Evolutionary conservation across 1,140 invertebrate genomes (phyloP).

Genomic region (Theocolax elegans): DNA sequence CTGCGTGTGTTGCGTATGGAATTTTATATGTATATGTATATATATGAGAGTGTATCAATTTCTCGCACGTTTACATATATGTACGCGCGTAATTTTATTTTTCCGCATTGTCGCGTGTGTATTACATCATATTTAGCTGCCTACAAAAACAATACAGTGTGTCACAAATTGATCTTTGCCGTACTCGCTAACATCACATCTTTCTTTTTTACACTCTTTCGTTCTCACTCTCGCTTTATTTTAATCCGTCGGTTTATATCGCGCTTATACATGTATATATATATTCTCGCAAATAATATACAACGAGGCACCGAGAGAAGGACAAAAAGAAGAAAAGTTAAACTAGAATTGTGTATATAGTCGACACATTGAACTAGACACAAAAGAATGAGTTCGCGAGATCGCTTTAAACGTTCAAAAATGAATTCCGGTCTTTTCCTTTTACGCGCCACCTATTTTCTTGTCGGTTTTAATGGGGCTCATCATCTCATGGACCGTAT

Average conservation of each 20-base stretch:
- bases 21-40: no score
- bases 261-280: no score
- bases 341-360: no score
- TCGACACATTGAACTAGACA: no score
- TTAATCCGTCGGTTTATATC: neutral
- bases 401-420: slow-evolving; percentile 21
- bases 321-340: slow-evolving; percentile 1
- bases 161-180: slow-evolving; percentile 50
- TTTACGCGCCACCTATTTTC: neutral
- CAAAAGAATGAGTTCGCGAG: no score
- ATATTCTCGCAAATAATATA: slow-evolving; percentile 9
- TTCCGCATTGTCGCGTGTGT: neutral
- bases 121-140: slow-evolving; percentile 54
- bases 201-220: neutral
- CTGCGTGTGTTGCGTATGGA: no score
- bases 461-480: neutral
- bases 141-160: slow-evolving; percentile 57
- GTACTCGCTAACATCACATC: slow-evolving; percentile 3
- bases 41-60: no score
- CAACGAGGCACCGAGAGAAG: slow-evolving; percentile 17
- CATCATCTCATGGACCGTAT: neutral
- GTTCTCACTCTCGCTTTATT: slow-evolving; percentile 22
- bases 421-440: slow-evolving; percentile 17
- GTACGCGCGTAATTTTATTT: neutral
- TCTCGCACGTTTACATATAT: neutral